Evolutionary conservation across 1,140 invertebrate genomes (phyloP).

Genomic region (Drosophila tristis): DNA sequence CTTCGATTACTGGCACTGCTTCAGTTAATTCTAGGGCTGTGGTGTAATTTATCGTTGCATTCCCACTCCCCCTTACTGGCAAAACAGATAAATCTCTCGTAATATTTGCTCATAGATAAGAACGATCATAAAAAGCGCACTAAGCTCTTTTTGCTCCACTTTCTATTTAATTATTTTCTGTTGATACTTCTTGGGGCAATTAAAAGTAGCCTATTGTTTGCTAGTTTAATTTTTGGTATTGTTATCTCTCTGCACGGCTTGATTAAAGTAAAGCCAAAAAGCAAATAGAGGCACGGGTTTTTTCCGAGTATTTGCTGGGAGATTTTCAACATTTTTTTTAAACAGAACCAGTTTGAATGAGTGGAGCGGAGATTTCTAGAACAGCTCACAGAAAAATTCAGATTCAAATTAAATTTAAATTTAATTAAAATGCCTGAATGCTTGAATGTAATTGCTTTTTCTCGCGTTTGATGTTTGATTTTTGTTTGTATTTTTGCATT

Average conservation of each 20-base stretch:
- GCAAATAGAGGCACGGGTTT: conserved; percentile 22
- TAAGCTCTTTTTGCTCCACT: conserved; percentile 38
- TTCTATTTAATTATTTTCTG: conserved; percentile 39
- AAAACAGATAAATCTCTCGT: conserved; percentile 30
- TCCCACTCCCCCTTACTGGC: conserved; percentile 36
- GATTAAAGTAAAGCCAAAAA: conserved; percentile 20
- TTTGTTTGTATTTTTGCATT: conserved; percentile 22
- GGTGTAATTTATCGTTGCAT: conserved; percentile 54
- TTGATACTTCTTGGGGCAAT: conserved; percentile 41
- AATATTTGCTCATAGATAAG: conserved; percentile 30
- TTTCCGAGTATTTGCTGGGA: not conserved
- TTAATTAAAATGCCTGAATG: conserved; percentile 40
- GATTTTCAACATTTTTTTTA: conserved; percentile 1
- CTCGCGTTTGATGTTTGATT: conserved; percentile 13
- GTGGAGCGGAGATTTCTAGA: too few relatives aligned
- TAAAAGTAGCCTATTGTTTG: conserved; percentile 48
- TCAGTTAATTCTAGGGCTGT: conserved; percentile 35
- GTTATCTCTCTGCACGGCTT: conserved; percentile 17
- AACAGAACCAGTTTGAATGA: too few relatives aligned
- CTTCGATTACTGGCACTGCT: conserved; percentile 15
- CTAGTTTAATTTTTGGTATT: conserved; percentile 2
- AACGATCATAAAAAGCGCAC: conserved; percentile 27
- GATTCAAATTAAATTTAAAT: conserved; percentile 51
- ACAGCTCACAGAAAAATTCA: conserved; percentile 8
- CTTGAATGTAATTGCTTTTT: conserved; percentile 35